Conservation (phyloP, 2,888 invertebrate species). For the Drosophila histrio region DNA sequence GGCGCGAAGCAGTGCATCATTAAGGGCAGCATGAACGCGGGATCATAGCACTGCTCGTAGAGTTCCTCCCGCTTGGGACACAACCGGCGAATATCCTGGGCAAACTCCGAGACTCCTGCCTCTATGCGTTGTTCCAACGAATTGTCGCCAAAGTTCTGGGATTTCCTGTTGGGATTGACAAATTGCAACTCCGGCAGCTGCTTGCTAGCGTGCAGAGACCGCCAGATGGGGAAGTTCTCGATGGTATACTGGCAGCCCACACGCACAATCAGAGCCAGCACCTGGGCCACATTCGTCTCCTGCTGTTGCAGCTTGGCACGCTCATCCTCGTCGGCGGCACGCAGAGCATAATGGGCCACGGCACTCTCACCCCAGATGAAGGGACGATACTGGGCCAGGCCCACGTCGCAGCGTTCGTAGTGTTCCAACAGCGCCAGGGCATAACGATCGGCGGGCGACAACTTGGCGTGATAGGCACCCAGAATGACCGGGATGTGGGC, state of each 20-base stretch:
- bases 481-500: constrained; percentile 91
- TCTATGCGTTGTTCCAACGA: constrained; percentile 78
- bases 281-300: constrained; percentile 89
- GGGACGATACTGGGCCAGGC: constrained; percentile 89
- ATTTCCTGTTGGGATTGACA: constrained; percentile 58
- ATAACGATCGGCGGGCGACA: constrained; percentile 88
- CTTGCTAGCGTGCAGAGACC: constrained; percentile 84
- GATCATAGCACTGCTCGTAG: constrained; percentile 89
- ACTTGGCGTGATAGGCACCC: constrained; percentile 91
- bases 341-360: constrained; percentile 90
- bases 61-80: constrained; percentile 79
- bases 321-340: constrained; percentile 84
- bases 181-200: constrained; percentile 80
- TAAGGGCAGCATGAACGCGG: constrained; percentile 91
- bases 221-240: constrained; percentile 88
- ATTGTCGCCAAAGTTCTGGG: constrained; percentile 74
- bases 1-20: constrained; percentile 90
- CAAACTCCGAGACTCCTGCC: constrained; percentile 57
- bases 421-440: constrained; percentile 88
- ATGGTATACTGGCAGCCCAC: constrained; percentile 88
- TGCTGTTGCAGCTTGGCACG: constrained; percentile 86
- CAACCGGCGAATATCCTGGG: constrained; percentile 69
- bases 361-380: constrained; percentile 94
- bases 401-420: constrained; percentile 89
- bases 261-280: constrained; percentile 89